Evolutionary conservation across 1,140 invertebrate genomes (phyloP).

Genomic region (Aphelenchoides avenae): DNA sequence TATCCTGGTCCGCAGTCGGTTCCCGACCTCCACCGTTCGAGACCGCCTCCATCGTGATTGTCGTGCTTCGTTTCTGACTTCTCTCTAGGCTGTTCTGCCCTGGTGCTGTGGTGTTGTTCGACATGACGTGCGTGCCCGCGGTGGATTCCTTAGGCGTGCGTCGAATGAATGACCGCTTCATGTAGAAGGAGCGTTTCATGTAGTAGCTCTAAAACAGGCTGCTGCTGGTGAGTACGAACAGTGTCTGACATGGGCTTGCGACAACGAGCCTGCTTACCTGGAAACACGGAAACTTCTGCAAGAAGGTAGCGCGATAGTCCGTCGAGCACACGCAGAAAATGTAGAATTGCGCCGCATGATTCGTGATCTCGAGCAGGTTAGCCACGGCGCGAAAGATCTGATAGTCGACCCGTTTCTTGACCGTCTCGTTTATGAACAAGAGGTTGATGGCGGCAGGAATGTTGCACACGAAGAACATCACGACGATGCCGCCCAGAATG

Average conservation of each 20-base stretch:
- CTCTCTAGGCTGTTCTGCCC: constrained; percentile 7
- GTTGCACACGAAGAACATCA: constrained; percentile 58
- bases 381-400: constrained; percentile 58
- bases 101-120: constrained; percentile 3
- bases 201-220: constrained; percentile 37
- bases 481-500: constrained; percentile 55
- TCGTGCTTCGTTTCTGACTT: constrained; percentile 18
- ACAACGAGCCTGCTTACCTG: constrained; percentile 18
- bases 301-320: constrained; percentile 55
- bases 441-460: constrained; percentile 58
- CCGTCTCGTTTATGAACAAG: constrained; percentile 55
- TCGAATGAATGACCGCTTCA: constrained; percentile 37
- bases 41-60: constrained; percentile 13
- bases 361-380: constrained; percentile 56
- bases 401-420: constrained; percentile 58
- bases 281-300: constrained; percentile 57
- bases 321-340: constrained; percentile 59
- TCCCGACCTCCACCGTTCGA: no score
- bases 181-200: constrained; percentile 31
- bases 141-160: constrained; percentile 28
- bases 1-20: constrained; percentile 16
- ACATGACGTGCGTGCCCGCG: constrained; percentile 3
- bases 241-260: not conserved
- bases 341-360: constrained; percentile 59
- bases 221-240: constrained; percentile 8